These are phyloP conservation scores for Ochotona curzoniae DNA, from an alignment of 2,113 vertebrate species.

Conservation along the genomic window DNA sequence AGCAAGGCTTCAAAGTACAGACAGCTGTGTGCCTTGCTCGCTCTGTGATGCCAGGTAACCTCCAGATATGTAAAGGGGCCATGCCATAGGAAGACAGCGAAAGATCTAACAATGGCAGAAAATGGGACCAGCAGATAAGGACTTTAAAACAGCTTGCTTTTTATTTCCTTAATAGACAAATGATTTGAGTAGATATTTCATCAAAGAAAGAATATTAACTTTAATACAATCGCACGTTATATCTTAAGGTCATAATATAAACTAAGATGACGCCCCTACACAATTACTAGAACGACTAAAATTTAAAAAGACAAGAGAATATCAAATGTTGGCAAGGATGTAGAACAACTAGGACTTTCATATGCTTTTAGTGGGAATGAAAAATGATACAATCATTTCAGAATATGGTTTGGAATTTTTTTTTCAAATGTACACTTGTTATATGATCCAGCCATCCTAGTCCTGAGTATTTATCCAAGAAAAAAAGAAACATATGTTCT, in stretches of 20 bases:
- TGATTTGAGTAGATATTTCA: background rate
- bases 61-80: background rate
- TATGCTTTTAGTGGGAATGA: background rate
- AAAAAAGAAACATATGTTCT: background rate
- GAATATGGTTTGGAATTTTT: background rate
- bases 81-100: background rate
- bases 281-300: background rate
- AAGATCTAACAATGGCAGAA: background rate
- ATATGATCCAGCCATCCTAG: background rate
- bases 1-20: background rate
- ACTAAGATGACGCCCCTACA: background rate
- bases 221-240: background rate
- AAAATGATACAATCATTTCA: background rate
- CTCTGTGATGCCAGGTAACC: background rate
- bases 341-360: background rate
- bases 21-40: background rate
- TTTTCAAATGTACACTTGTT: background rate
- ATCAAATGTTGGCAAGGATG: background rate
- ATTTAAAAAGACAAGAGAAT: background rate
- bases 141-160: background rate
- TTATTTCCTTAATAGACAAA: background rate
- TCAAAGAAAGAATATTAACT: background rate
- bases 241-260: background rate
- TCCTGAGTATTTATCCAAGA: background rate
- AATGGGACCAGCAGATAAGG: background rate